Base-by-base conservation (phyloP, 2,113 vertebrate species). In the Murina feae region DNA sequence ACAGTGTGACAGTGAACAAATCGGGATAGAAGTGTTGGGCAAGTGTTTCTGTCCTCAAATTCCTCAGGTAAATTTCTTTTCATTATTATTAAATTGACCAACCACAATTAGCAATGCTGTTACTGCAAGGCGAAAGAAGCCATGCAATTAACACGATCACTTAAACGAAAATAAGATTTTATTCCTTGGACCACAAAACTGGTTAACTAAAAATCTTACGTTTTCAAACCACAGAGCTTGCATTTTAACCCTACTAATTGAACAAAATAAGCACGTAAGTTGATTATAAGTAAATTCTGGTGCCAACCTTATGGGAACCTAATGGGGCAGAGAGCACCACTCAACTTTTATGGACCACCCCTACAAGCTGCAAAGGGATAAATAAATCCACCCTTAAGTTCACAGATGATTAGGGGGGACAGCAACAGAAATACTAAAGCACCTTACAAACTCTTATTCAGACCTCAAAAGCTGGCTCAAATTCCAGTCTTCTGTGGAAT, bases 101-200 rank as follows among this genome's bases (percentile, higher is more conserved):
- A 78, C 37, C 21, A 32, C 69, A 85, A 88, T 95, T 80, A 96
- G 60, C 58, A 83, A 82, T 65, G 63, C 11, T 35, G 17, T 74
- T 79, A 66, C 20, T 42, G 35, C 42, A 82, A 92, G 42, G 37
- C 66, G 6, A 89, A 69, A 86, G 13, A 71, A 82, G 42, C 16
- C 69, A 39, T 86, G 49, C 16, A 47, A 79, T 55, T 90, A 90
- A 95, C 79, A 47, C 44, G 4, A 7, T 81, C 66, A 49, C 42
- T 60, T 81, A 76, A 75, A 82, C 42, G 55, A 65, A 86, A 86
- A 80, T 68, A 74, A 85, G 69, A 96, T 37, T 88, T 37, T 93
- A 82, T 72, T 58, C 39, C 63, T 66, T 91, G 72, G 39, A 68
- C 91, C 68, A 82, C 30, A 89, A 86, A 93, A 96, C 66, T 28